Base-by-base conservation (phyloP, 2,888 invertebrate genomes). In the Nemapogon koenigi region DNA sequence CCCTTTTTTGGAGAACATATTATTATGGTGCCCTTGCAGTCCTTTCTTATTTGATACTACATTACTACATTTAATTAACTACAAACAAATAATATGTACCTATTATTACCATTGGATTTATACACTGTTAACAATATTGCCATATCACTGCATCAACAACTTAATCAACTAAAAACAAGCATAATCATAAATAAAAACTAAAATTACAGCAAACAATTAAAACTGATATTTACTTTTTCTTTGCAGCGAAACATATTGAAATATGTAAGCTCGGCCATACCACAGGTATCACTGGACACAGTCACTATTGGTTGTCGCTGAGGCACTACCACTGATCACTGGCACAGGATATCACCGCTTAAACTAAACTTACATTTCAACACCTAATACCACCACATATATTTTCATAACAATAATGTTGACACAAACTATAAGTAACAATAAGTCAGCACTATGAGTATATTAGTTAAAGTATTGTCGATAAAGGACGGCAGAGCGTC, bases 391-490 rank as follows among this genome's bases (percentile, higher is more conserved):
- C 33, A 33, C 33, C 33, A 18, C 18, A n/a, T 10, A 13, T 19
- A 33, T 19, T 19, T 33, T 33, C 11, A 33, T 16, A 39, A 18
- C 29, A 41, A 35, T 61, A 59, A 55, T 49, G 57, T 53, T 43
- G 65, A 64, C 73, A 75, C 73, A 71, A 57, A 65, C 62, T 53
- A 63, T 64, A 16, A 16, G 62, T 60, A 18, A 43, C 59, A 50
- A 58, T 50, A 48, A 71, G 64, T 68, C 16, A 71, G 67, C 76
- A 76, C 75, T 76, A 61, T 53, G 37, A 38, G 8, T n/a, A 13
- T 65, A 71, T 72, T 72, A 78, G 78, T 75, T 76, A 76, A 75
- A 76, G 76, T 65, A 76, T 78, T 76, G 78, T 78, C 78, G 78
- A 78, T 76, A 50, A 47, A 51, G 49, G 49, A 54, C 63, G 59